These are phyloP conservation scores for Cryptoblepharus egeriae DNA, from an alignment of 2,797 vertebrate genomes.

Conservation along the genomic window DNA sequence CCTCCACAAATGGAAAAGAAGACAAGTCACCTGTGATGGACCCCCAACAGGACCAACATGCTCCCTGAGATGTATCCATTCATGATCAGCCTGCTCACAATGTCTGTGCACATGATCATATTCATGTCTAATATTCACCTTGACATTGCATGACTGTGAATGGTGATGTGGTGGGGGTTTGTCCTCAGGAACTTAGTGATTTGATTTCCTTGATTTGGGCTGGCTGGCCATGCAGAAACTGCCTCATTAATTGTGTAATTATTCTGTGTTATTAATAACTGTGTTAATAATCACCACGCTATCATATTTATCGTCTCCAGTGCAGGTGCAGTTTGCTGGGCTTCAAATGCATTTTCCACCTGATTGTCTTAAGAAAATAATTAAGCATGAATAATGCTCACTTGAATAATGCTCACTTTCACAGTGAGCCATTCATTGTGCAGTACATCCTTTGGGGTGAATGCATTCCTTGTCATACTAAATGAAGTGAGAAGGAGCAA, in stretches of 20 bases:
- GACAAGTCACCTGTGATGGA: not conserved
- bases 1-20: not conserved
- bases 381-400: conserved; percentile 15
- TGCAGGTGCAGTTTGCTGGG: conserved; percentile 1
- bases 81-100: not conserved
- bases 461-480: conserved; percentile 24
- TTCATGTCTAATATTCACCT: not conserved
- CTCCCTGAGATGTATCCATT: not conserved
- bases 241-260: too few relatives aligned
- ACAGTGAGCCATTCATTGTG: conserved; percentile 2
- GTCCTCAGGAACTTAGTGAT: not conserved
- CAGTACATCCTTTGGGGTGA: conserved; percentile 17
- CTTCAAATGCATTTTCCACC: not conserved
- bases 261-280: too few relatives aligned
- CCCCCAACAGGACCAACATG: not conserved
- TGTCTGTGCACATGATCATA: not conserved
- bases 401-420: conserved; percentile 8
- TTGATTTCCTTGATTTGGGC: not conserved
- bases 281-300: not conserved
- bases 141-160: not conserved
- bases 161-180: not conserved
- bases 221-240: not conserved
- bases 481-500: conserved; percentile 17
- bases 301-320: not conserved
- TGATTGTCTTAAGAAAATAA: not conserved